phyloP scores from a whole-genome alignment of 2,888 invertebrate species.

The Ganaspis brasiliensis region DNA sequence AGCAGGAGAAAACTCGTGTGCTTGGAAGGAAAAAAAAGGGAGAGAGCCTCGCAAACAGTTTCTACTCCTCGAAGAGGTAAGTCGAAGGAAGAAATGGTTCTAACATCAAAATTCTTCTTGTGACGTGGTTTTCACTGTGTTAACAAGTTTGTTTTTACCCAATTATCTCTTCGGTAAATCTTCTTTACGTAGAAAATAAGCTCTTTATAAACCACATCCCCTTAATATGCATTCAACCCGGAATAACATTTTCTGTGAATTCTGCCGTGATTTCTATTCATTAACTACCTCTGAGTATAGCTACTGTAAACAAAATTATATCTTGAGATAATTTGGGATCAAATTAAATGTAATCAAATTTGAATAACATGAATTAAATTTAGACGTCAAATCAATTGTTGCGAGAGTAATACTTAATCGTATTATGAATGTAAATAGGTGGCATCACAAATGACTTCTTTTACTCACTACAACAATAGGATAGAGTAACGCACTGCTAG shows the following conservation, averaged over 20 bases:
- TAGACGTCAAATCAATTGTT: too few relatives aligned
- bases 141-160: conserved; percentile 66
- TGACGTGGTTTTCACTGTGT: conserved; percentile 58
- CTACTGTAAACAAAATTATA: not conserved
- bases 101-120: conserved; percentile 66
- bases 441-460: not conserved
- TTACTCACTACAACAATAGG: not conserved
- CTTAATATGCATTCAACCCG: not conserved
- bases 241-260: not conserved
- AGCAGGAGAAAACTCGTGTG: conserved; percentile 3
- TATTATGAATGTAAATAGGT: not conserved
- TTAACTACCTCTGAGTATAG: conserved; percentile 5
- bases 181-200: conserved; percentile 18
- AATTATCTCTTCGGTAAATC: conserved; percentile 46
- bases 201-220: not conserved
- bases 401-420: not conserved
- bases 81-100: conserved; percentile 44
- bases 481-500: not conserved
- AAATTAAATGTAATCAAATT: too few relatives aligned
- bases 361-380: too few relatives aligned
- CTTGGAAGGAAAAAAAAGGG: not conserved
- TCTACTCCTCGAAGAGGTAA: conserved; percentile 46
- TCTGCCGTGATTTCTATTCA: not conserved
- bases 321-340: not conserved
- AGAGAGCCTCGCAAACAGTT: conserved; percentile 13